These are phyloP conservation scores for Panagrolaimus sp. DNA, from an alignment of 1,140 invertebrate species.

Conservation along the genomic window DNA sequence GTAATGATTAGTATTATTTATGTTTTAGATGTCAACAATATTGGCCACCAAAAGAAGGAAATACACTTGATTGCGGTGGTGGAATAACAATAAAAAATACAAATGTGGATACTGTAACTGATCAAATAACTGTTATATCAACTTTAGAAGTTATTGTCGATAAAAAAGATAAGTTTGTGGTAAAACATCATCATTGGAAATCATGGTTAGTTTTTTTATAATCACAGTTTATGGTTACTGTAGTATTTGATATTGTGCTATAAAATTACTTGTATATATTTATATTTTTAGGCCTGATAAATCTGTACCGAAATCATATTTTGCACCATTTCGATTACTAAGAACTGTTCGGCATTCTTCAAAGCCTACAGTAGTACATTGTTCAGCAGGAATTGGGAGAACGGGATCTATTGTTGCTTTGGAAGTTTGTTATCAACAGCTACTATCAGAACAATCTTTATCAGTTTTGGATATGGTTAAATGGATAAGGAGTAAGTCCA, in stretches of 20 bases:
- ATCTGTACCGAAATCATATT: conserved; percentile 20
- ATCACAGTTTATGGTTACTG: no score
- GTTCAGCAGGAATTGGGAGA: conserved; percentile 25
- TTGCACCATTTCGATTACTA: conserved; percentile 26
- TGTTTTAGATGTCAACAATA: conserved; percentile 9
- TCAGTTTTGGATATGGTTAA: conserved; percentile 22
- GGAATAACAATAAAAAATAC: conserved; percentile 16
- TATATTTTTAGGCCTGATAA: conserved; percentile 18
- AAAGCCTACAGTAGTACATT: conserved; percentile 22
- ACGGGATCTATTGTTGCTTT: conserved; percentile 18
- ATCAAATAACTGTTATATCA: conserved; percentile 11
- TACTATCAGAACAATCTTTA: conserved; percentile 7
- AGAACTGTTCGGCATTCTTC: conserved; percentile 8
- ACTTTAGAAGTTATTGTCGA: conserved; percentile 15
- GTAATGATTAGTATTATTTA: no score
- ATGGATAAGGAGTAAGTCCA: conserved; percentile 20
- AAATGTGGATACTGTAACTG: conserved; percentile 3
- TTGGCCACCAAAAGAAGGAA: conserved; percentile 18
- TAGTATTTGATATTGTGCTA: no score
- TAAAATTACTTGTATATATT: no score
- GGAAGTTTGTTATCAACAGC: conserved; percentile 13
- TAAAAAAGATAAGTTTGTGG: not conserved
- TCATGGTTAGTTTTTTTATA: conserved; percentile 1
- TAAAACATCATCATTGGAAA: conserved; percentile 28
- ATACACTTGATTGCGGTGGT: conserved; percentile 12